Evolutionary conservation across 2,113 vertebrate genomes (phyloP).

Genomic region (Propithecus coquereli): DNA sequence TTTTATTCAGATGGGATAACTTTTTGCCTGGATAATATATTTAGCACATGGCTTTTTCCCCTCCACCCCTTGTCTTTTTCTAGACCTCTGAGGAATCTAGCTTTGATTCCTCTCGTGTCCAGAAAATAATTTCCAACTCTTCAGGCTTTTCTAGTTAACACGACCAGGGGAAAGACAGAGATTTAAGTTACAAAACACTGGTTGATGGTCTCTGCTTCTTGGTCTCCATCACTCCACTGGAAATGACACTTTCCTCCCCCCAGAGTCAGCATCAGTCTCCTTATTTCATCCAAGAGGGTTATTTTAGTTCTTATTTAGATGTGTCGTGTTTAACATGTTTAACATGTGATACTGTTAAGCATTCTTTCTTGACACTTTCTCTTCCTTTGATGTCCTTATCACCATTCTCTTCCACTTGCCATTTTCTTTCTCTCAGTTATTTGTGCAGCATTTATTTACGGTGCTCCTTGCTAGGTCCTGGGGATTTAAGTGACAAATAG

Average conservation of each 20-base stretch:
- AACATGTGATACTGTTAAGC: not conserved
- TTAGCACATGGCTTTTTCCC: not conserved
- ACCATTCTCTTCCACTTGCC: not conserved
- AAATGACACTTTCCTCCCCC: not conserved
- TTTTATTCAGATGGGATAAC: not conserved
- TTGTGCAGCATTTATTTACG: not conserved
- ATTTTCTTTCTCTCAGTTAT: not conserved
- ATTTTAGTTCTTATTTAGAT: not conserved
- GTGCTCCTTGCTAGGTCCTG: not conserved
- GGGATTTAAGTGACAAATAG: not conserved
- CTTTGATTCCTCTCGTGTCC: not conserved
- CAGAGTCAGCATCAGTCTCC: not conserved
- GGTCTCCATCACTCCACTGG: not conserved
- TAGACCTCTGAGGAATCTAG: not conserved
- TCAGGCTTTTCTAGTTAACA: not conserved
- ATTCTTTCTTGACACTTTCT: not conserved
- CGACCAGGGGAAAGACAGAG: not conserved
- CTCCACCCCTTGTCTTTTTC: not conserved
- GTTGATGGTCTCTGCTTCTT: not conserved
- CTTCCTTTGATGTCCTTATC: not conserved
- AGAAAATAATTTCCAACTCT: not conserved
- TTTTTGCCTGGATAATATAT: not conserved
- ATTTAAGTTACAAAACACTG: not conserved
- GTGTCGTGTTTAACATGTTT: not conserved
- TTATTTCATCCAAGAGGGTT: not conserved